phyloP scores from a whole-genome alignment of 2,113 vertebrate species.

The cat (Felis catus) region F.catus_Fca126_mat1.0 CM031416.1:4543501-4544000 shows the following conservation, averaged over 20 bases:
- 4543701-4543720: not conserved
- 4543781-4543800: not conserved
- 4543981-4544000: not conserved
- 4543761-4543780: not conserved
- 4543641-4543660: not conserved
- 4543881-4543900: not conserved
- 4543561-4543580: not conserved
- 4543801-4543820: not conserved
- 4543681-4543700: not conserved
- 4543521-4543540: too few species aligned
- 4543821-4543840: not conserved
- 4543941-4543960: not conserved
- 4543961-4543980: not conserved
- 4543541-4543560: not conserved
- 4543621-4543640: not conserved
- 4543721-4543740: not conserved
- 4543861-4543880: not conserved
- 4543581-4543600: not conserved
- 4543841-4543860: not conserved
- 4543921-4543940: not conserved
- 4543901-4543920: not conserved
- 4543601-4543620: not conserved
- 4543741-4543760: not conserved
- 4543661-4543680: not conserved
- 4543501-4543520: too few species aligned